phyloP scores from a whole-genome alignment of 2,797 vertebrate genomes.

The Limosa lapponica region DNA sequence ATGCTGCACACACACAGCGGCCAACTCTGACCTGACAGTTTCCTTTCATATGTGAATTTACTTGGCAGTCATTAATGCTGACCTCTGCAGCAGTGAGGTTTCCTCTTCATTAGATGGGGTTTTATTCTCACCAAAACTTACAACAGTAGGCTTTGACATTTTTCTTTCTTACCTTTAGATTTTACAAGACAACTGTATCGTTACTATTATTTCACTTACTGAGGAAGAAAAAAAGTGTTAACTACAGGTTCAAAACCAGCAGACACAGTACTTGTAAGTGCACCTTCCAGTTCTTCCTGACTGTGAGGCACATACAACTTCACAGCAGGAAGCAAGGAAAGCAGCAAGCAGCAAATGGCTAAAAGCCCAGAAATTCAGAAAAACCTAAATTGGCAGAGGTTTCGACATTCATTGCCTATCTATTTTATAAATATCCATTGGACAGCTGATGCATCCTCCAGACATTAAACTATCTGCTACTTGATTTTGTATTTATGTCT shows the following conservation, averaged over 20 bases:
- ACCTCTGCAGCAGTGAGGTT: background rate
- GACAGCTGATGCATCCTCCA: background rate
- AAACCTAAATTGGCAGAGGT: background rate
- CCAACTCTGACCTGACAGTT: background rate
- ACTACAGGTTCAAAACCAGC: background rate
- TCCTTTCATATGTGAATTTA: background rate
- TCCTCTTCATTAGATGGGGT: background rate
- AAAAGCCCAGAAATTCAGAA: background rate
- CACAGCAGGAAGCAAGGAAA: background rate
- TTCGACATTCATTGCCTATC: background rate
- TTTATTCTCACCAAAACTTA: background rate
- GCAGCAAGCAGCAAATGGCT: background rate
- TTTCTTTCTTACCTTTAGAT: background rate
- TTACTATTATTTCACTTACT: background rate
- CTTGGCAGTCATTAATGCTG: background rate
- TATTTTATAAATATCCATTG: background rate
- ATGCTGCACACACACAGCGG: background rate
- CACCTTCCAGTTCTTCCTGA: background rate
- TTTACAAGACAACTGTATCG: background rate
- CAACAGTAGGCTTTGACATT: background rate
- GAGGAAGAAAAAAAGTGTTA: background rate
- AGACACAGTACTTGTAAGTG: background rate
- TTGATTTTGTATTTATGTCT: background rate
- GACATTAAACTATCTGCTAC: background rate
- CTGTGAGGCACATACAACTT: background rate